Conservation (phyloP, 2,113 vertebrate species). For the Scomber colias region DNA sequence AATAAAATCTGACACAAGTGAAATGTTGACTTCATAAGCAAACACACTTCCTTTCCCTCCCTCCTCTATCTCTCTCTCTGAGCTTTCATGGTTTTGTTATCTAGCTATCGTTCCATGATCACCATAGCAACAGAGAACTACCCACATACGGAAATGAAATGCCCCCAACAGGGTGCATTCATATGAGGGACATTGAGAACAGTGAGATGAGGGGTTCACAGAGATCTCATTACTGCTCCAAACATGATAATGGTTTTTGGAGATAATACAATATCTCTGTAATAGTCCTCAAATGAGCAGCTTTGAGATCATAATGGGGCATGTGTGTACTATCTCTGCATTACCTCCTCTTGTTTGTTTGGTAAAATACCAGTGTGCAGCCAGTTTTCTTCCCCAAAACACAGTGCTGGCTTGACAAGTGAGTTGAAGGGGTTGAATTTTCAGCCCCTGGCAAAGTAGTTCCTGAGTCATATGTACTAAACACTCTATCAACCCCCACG, state of each 20-base stretch:
- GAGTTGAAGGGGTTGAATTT: neutral
- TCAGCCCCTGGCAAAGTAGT: conserved; percentile 14
- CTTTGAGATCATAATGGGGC: neutral
- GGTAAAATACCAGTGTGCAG: too few species aligned
- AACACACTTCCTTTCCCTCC: too few species aligned
- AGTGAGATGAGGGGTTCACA: conserved; percentile 6
- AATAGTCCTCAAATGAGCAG: too few species aligned
- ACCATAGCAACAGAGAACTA: conserved; percentile 41
- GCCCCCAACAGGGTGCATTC: neutral
- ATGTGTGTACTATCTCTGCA: too few species aligned
- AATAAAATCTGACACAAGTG: too few species aligned
- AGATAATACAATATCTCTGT: neutral
- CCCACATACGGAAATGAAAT: conserved; percentile 24
- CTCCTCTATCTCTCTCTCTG: neutral
- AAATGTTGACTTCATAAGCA: too few species aligned
- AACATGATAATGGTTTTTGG: neutral
- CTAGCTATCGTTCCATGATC: conserved; percentile 2
- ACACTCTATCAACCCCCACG: conserved; percentile 11
- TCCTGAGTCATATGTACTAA: conserved; percentile 21
- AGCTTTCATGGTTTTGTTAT: neutral
- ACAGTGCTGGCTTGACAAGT: neutral
- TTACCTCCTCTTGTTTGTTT: too few species aligned
- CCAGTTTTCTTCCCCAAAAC: too few species aligned
- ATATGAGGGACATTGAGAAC: neutral
- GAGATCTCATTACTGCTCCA: conserved; percentile 2